Base-by-base conservation (phyloP, 1,140 invertebrate genomes). In the Watersipora subatra region DNA sequence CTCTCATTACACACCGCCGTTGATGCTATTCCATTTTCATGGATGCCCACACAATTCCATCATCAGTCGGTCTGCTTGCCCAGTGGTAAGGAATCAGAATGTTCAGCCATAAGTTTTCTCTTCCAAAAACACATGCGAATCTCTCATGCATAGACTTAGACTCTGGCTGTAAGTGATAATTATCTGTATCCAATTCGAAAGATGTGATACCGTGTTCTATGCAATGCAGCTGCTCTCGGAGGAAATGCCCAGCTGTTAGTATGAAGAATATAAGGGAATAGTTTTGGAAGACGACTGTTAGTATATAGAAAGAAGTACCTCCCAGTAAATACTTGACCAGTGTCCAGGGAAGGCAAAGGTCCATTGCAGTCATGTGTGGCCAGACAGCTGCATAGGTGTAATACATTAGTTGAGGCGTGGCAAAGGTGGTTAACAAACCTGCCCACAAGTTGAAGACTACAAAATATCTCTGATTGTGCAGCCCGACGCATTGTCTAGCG, bases 381-480 rank as follows among this genome's bases (percentile, higher is more conserved):
- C 57, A 62, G 7, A 17, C 2, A 25, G 28, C 2, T 62, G 28
- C 22, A 2, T 62, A 25, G 19, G 24, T n/a, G 1, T 46, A 46
- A n/a, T n/a, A 46, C n/a, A 46, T 7, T 46, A 46, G 7, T 46
- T 46, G 34, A 46, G 34, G 34, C 7, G n/a, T 46, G n/a, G 7
- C n/a, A n/a, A 46, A 46, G 7, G 34, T 46, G 34, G 34, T 46
- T 7, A 46, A n/a, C 34, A 62, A 7, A 2, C 2, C n/a, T 15
- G 61, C 61, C 69, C 69, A 88, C 22, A 90, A 76, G 22, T 91
- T 78, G 73, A 92, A 91, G 71, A 87, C 85, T 2, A 91, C 80
- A 73, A 94, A 96, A 77, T 90, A 94, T 73, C 93, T 83, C 71
- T 89, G 87, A 79, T 96, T 96, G 62, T 84, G 83, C 74, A 92